Percentiles rank a stretch among this genome's conserved stretches.
Evolutionary conservation across 2,797 vertebrate species (phyloP).

Genomic region (Ctenosaura bakeri): DNA sequence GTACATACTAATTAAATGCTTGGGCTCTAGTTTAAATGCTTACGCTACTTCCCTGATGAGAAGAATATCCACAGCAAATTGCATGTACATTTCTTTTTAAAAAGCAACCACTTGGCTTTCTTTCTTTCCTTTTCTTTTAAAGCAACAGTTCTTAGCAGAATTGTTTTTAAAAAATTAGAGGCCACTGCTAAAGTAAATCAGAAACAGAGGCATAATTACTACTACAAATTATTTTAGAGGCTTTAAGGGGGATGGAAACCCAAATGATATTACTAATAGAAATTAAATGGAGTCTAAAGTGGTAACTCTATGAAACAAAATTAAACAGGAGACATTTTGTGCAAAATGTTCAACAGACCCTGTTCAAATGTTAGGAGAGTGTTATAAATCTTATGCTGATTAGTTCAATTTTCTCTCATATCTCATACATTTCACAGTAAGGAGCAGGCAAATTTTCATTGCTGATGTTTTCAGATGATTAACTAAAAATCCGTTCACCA

Average conservation of each 20-base stretch:
- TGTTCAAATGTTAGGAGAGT: slow-evolving; percentile 21
- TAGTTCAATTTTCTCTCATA: not conserved
- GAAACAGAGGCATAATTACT: slow-evolving; percentile 54
- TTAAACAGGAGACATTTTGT: not conserved
- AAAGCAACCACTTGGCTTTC: slow-evolving; percentile 37
- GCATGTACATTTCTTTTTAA: slow-evolving; percentile 24
- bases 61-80: slow-evolving; percentile 51
- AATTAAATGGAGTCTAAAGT: slow-evolving; percentile 44
- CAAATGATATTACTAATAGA: slow-evolving; percentile 44
- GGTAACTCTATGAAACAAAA: slow-evolving; percentile 49
- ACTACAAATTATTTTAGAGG: slow-evolving; percentile 62
- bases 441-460: not conserved
- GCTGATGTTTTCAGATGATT: not conserved
- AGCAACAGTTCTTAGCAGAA: slow-evolving; percentile 60
- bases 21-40: slow-evolving; percentile 74
- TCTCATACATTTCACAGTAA: too few species aligned
- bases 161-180: slow-evolving; percentile 59
- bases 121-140: slow-evolving; percentile 22
- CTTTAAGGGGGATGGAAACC: slow-evolving; percentile 36
- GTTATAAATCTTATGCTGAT: fast-evolving
- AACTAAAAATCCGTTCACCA: not conserved
- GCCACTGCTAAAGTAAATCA: slow-evolving; percentile 60
- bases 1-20: slow-evolving; percentile 78
- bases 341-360: slow-evolving; percentile 36
- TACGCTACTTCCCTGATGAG: slow-evolving; percentile 41